A percentile compares a stretch with the other conserved stretches of the same genome.
phyloP scores from a whole-genome alignment of 2,888 invertebrate genomes.

The Slavum lentiscoides region DNA sequence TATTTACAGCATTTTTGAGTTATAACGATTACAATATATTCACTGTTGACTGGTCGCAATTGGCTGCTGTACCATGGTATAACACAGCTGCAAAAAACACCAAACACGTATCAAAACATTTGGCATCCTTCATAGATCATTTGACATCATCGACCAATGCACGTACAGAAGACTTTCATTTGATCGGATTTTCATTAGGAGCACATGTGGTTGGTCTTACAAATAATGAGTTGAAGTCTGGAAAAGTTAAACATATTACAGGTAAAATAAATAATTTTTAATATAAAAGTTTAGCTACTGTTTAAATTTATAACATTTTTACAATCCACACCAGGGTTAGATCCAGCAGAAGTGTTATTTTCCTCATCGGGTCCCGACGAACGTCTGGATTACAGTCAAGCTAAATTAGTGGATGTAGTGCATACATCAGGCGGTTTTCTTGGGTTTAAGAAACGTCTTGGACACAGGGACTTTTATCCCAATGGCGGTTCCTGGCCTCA shows the following conservation, averaged over 20 bases:
- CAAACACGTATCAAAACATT: constrained; percentile 59
- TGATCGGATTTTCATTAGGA: constrained; percentile 64
- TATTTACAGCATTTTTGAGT: constrained; percentile 55
- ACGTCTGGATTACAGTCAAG: constrained; percentile 66
- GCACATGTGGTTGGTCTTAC: constrained; percentile 67
- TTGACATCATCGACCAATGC: constrained; percentile 60
- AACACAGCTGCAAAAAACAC: constrained; percentile 60
- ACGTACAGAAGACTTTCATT: constrained; percentile 58
- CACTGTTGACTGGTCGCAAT: constrained; percentile 61
- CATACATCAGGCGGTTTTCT: constrained; percentile 68
- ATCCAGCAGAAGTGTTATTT: constrained; percentile 67
- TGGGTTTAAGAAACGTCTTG: constrained; percentile 66
- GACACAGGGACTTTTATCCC: constrained; percentile 69
- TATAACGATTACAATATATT: constrained; percentile 60
- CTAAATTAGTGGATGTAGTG: constrained; percentile 67
- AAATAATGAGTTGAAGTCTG: constrained; percentile 64
- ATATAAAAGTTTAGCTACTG: no score
- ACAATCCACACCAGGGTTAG: constrained; percentile 61
- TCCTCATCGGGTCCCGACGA: constrained; percentile 63
- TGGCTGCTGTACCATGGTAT: constrained; percentile 60
- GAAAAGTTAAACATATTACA: constrained; percentile 66
- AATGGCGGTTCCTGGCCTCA: constrained; percentile 65
- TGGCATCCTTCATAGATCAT: constrained; percentile 62
- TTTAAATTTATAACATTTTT: neutral
- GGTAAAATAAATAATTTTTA: constrained; percentile 58